These are phyloP conservation scores for Drosophila greeni DNA, from an alignment of 2,888 invertebrate genomes.

Conservation along the genomic window DNA sequence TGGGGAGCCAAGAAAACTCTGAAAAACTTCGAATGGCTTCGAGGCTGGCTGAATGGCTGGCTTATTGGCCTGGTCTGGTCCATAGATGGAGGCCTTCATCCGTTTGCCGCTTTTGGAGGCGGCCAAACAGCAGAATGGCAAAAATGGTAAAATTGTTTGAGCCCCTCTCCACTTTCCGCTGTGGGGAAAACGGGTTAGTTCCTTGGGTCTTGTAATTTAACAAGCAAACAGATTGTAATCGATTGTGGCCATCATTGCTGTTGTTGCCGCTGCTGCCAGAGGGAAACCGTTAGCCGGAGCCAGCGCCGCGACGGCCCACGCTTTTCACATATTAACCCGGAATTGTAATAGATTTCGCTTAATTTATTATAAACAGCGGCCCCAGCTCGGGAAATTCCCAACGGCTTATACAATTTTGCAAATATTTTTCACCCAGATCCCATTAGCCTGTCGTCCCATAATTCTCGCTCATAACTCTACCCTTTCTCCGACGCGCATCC, in stretches of 20 bases:
- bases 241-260: slow-evolving; percentile 53
- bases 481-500: slow-evolving; percentile 15
- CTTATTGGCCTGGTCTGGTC: slow-evolving; percentile 26
- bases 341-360: slow-evolving; percentile 70
- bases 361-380: slow-evolving; percentile 60
- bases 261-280: slow-evolving; percentile 18
- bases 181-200: slow-evolving; percentile 36
- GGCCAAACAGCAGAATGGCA: slow-evolving; percentile 54
- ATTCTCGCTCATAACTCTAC: slow-evolving; percentile 48
- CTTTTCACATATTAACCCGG: slow-evolving; percentile 63
- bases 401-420: slow-evolving; percentile 47
- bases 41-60: slow-evolving; percentile 27
- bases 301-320: slow-evolving; percentile 48
- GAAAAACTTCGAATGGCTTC: slow-evolving; percentile 24
- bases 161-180: slow-evolving; percentile 9
- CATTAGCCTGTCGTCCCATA: slow-evolving; percentile 67
- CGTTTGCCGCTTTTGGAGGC: slow-evolving; percentile 35
- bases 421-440: slow-evolving; percentile 20
- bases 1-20: slow-evolving; percentile 8
- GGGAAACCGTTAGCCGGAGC: slow-evolving; percentile 49
- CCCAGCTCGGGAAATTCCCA: slow-evolving; percentile 22
- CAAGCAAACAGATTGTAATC: slow-evolving; percentile 73
- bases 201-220: slow-evolving; percentile 64
- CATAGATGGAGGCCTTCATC: slow-evolving; percentile 42
- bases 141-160: slow-evolving; percentile 63